Evolutionary conservation across 2,888 invertebrate species (phyloP), one percentile per base, ranked within the genome.

Genomic region (Eumacrocentrus americanus): DNA sequence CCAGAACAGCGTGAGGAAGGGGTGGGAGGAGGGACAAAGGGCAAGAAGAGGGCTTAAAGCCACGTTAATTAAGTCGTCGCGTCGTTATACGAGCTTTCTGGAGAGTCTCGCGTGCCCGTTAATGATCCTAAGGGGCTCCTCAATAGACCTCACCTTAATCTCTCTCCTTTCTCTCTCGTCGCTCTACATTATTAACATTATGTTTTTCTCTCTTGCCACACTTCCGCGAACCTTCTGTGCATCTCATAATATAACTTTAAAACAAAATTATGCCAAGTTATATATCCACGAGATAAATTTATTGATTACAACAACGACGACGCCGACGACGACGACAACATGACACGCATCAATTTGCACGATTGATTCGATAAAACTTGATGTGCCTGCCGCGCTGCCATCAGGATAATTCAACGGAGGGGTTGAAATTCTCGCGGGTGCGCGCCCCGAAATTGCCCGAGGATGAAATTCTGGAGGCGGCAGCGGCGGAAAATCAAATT

Each of bases 391-490:
- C 54, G 38, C 25, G 34, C 34, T 34, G 46, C 46, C 20, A 55
- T 44, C 40, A 20, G 34, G 20, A 55, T 60, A 55, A 60, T 50
- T 54, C 54, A 38, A 50, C 12, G 38, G 25, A 14, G 11, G 51
- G 34, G 9, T 29, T 20, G 34, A 48, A 51, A 60, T 60, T 60
- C 60, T 60, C 60, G 54, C 60, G 54, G 42, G 60, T 50, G 38
- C 40, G 29, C 40, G 42, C 40, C 42, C 60, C 56, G 52, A 62
- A 62, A 62, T 62, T 62, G 53, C 56, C 59, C 16, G 55, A 55
- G 55, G 55, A 62, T 52, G 62, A 50, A 62, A 62, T 60, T 57
- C 56, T 62, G 34, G 48, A 56, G 59, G 53, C 59, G 38, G 62
- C 42, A 29, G 9, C 29, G n/a, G n/a, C n/a, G 51, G 57, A 14